These are phyloP conservation scores for Oplegnathus fasciatus DNA, from an alignment of 2,113 vertebrate genomes.

Conservation along the genomic window DNA sequence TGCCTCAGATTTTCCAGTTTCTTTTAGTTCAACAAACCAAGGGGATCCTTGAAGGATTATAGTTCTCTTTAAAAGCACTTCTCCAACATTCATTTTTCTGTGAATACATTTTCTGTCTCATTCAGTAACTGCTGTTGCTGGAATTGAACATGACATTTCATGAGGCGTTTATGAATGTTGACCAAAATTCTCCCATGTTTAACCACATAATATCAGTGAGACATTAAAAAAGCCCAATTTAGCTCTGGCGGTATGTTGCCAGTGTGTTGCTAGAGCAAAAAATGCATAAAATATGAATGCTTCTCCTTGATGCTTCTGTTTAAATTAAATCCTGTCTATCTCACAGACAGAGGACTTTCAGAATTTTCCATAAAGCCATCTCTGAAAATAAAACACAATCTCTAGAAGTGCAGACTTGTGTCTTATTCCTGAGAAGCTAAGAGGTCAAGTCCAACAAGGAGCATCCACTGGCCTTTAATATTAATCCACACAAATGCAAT, in stretches of 20 bases:
- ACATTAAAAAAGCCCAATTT: constrained; percentile 9
- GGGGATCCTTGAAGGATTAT: background rate
- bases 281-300: background rate
- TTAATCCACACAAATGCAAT: constrained; percentile 51
- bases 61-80: background rate
- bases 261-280: constrained; percentile 8
- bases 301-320: background rate
- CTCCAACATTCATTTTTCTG: background rate
- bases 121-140: constrained; percentile 5
- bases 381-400: constrained; percentile 31
- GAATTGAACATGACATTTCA: constrained; percentile 19
- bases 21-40: constrained; percentile 11
- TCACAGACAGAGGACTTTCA: constrained; percentile 5
- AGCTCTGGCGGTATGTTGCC: background rate
- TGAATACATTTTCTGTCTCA: background rate
- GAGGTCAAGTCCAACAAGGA: constrained; percentile 37
- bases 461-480: constrained; percentile 46
- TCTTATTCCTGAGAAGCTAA: constrained; percentile 39
- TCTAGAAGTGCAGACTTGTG: constrained; percentile 29
- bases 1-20: background rate
- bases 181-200: constrained; percentile 23
- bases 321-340: background rate
- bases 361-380: constrained; percentile 22
- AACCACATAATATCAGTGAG: constrained; percentile 18
- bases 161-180: constrained; percentile 16